Conservation (phyloP, 2,888 invertebrate genomes). For the Campoplex nolae region DNA sequence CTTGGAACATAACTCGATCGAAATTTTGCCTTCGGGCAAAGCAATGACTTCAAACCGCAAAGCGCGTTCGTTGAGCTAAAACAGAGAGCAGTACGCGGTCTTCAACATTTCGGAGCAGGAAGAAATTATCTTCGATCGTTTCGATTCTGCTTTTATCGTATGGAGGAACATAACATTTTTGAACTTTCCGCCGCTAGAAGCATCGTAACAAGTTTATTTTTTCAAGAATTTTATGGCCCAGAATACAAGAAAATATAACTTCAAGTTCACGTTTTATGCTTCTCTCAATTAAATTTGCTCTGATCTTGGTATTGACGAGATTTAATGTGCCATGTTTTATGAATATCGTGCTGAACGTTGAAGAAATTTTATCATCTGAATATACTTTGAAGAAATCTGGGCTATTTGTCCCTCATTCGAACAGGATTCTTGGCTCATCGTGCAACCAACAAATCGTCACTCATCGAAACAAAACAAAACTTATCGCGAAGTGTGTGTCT, state of each 20-base stretch:
- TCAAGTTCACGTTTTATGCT: not conserved
- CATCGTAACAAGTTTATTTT: not conserved
- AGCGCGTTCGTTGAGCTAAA: not conserved
- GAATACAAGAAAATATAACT: not conserved
- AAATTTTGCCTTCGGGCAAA: not conserved
- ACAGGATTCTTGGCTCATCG: not conserved
- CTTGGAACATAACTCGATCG: not conserved
- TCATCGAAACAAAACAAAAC: not conserved
- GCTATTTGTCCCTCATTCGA: not conserved
- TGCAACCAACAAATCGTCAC: not conserved
- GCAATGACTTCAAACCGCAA: not conserved
- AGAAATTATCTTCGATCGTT: conserved; percentile 1
- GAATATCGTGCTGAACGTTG: not conserved
- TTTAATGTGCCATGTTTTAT: not conserved
- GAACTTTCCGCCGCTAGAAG: not conserved
- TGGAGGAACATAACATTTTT: not conserved
- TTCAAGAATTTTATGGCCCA: not conserved
- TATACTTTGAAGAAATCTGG: not conserved
- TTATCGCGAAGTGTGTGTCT: not conserved
- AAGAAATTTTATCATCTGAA: not conserved
- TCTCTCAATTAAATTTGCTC: not conserved
- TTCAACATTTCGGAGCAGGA: not conserved
- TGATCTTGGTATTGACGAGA: not conserved
- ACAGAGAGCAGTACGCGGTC: not conserved
- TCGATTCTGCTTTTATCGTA: not conserved